Conservation (phyloP, 2,113 vertebrate genomes). For the Aldabrachelys gigantea region DNA sequence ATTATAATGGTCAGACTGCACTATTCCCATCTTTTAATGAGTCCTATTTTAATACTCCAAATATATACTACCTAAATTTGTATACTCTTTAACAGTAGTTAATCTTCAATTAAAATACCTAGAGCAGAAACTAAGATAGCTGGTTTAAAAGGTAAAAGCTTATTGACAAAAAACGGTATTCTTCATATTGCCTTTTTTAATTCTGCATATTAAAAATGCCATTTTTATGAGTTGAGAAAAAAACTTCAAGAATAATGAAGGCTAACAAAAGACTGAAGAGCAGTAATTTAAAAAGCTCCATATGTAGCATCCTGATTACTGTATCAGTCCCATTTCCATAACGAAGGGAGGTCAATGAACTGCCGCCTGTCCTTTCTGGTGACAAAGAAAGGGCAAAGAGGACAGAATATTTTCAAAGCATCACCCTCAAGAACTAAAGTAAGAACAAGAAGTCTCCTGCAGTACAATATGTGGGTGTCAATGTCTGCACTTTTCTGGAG, state of each 20-base stretch:
- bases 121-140: constrained; percentile 85
- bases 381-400: constrained; percentile 56
- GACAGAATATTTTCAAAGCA: constrained; percentile 5
- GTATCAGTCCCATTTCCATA: constrained; percentile 71
- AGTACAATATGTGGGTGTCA: constrained; percentile 39
- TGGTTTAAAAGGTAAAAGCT: constrained; percentile 82
- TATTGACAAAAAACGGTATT: constrained; percentile 80
- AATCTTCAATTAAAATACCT: constrained; percentile 87
- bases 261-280: constrained; percentile 79
- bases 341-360: constrained; percentile 57
- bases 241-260: constrained; percentile 79
- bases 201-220: constrained; percentile 84
- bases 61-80: constrained; percentile 73
- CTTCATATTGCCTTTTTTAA: constrained; percentile 77
- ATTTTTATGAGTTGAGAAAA: constrained; percentile 81
- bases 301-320: constrained; percentile 80
- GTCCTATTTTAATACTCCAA: constrained; percentile 69
- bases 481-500: constrained; percentile 53
- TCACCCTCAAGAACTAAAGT: not conserved
- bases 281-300: constrained; percentile 78
- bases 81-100: constrained; percentile 82
- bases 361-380: constrained; percentile 56
- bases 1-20: constrained; percentile 66
- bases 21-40: constrained; percentile 58
- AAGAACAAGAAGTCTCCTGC: constrained; percentile 35